A percentile compares a stretch with the other conserved stretches of the same genome.
Evolutionary conservation across 2,797 vertebrate genomes (phyloP).

Genomic region (Spinus pinus): DNA sequence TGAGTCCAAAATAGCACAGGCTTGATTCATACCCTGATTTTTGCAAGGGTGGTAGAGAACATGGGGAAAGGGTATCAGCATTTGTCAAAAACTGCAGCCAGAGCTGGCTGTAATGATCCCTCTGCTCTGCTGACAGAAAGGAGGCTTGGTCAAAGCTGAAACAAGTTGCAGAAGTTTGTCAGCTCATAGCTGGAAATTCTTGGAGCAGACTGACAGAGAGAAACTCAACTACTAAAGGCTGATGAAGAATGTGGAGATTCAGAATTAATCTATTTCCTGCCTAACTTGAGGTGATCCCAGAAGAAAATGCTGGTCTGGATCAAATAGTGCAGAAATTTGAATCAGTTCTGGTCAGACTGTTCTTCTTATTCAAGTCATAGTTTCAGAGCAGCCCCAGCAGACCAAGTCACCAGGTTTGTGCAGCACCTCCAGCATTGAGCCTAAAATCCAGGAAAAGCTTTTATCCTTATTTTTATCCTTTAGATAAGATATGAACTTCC

Average conservation of each 20-base stretch:
- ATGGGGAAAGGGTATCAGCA: not conserved
- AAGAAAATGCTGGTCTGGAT: not conserved
- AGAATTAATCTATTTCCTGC: not conserved
- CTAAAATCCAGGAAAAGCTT: not conserved
- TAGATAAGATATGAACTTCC: not conserved
- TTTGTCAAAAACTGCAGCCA: not conserved
- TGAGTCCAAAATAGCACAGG: not conserved
- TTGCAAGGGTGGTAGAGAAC: not conserved
- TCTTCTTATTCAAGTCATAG: not conserved
- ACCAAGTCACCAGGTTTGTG: not conserved
- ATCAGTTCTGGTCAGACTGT: not conserved
- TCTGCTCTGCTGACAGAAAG: not conserved
- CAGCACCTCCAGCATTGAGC: not conserved
- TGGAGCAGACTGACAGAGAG: not conserved
- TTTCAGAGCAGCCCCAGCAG: not conserved
- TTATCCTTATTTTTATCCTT: not conserved
- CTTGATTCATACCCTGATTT: not conserved
- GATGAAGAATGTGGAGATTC: rapidly evolving
- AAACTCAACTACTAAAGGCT: not conserved
- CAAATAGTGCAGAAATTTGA: not conserved
- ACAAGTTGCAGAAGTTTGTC: not conserved
- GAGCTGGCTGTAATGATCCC: not conserved
- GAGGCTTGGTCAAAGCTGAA: not conserved
- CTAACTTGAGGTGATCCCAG: not conserved
- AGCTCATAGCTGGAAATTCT: not conserved